Conservation (phyloP, 2,113 vertebrate species). For the Tiliqua scincoides region DNA sequence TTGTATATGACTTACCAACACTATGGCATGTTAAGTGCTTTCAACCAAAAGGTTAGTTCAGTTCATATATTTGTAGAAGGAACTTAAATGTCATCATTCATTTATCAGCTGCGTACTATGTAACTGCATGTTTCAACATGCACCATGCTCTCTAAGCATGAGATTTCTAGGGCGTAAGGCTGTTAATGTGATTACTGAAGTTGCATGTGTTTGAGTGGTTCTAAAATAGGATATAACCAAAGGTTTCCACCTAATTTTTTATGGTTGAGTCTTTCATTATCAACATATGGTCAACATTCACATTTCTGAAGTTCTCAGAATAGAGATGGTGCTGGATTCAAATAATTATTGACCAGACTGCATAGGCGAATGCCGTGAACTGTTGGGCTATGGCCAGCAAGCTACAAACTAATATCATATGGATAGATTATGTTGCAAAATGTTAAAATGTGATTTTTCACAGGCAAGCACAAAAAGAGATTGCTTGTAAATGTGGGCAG, state of each 20-base stretch:
- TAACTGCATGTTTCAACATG: not conserved
- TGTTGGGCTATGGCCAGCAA: not conserved
- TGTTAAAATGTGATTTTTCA: conserved; percentile 21
- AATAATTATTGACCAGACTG: not conserved
- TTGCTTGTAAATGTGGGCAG: not conserved
- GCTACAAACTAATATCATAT: not conserved
- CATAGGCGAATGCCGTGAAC: not conserved
- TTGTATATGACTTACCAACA: not conserved
- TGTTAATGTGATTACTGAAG: not conserved
- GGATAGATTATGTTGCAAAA: not conserved
- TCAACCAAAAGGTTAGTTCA: not conserved
- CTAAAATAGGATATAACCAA: not conserved
- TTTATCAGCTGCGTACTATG: not conserved
- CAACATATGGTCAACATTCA: not conserved
- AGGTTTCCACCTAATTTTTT: not conserved
- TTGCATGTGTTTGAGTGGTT: not conserved
- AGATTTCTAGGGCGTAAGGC: not conserved
- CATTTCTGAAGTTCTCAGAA: not conserved
- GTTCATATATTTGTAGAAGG: not conserved
- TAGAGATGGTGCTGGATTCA: not conserved
- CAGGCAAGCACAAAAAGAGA: conserved; percentile 13
- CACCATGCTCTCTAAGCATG: not conserved
- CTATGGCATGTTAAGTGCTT: not conserved
- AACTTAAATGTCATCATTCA: not conserved
- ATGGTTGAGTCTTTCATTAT: not conserved